A percentile compares a stretch with the other conserved stretches of the same genome.
These are phyloP conservation scores for Agrotis exclamationis DNA, from an alignment of 2,888 invertebrate species.

Conservation along the genomic window DNA sequence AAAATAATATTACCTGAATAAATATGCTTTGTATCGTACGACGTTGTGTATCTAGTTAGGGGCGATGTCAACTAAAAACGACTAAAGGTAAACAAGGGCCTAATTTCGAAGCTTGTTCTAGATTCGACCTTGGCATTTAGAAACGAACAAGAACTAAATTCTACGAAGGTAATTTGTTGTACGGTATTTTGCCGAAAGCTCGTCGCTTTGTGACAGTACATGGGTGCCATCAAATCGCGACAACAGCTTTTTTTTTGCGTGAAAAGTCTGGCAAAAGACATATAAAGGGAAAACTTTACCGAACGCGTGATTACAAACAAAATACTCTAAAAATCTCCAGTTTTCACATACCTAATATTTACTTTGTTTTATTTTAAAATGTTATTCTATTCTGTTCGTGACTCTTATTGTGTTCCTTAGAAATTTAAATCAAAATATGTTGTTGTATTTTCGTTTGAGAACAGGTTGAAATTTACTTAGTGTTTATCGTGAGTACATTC, in stretches of 20 bases:
- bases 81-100: slow-evolving; percentile 11
- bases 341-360: neutral
- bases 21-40: slow-evolving; percentile 4
- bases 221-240: slow-evolving; percentile 27
- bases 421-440: too few relatives aligned
- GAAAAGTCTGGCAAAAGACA: slow-evolving; percentile 12
- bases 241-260: slow-evolving; percentile 17
- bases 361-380: neutral
- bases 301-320: neutral
- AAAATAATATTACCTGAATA: slow-evolving; percentile 7
- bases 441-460: neutral
- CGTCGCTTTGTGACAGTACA: slow-evolving; percentile 27
- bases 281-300: neutral
- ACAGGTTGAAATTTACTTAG: neutral
- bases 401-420: neutral
- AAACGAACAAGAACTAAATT: slow-evolving; percentile 25
- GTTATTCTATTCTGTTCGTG: neutral
- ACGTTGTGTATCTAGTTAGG: neutral
- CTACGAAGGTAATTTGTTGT: slow-evolving; percentile 33
- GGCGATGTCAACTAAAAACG: slow-evolving; percentile 5
- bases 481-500: neutral
- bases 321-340: too few relatives aligned
- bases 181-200: slow-evolving; percentile 10
- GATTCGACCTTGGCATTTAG: slow-evolving; percentile 25
- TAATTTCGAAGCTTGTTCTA: slow-evolving; percentile 14